Evolutionary conservation across 2,113 vertebrate species (phyloP).

Genomic region (Microtus oregoni): DNA sequence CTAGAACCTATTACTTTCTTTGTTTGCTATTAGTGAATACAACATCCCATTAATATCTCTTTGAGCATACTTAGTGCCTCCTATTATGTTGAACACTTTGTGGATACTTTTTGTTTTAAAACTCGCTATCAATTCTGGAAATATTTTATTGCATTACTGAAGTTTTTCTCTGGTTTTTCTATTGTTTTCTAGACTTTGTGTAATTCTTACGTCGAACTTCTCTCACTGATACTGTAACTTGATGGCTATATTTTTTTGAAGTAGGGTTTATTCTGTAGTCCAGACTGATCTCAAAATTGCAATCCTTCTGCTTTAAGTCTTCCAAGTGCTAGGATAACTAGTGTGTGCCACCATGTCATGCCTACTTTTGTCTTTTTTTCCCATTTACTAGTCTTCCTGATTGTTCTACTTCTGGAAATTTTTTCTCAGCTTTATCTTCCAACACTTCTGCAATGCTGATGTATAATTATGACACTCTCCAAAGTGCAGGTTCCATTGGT

Average conservation of each 20-base stretch:
- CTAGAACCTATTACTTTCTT: slow-evolving; percentile 36
- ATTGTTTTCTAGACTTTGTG: background rate
- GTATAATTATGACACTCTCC: slow-evolving; percentile 6
- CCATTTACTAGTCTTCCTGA: background rate
- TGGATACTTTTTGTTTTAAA: too few species aligned
- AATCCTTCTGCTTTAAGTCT: background rate
- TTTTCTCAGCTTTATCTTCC: slow-evolving; percentile 15
- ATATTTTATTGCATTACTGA: too few species aligned
- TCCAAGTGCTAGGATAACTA: background rate
- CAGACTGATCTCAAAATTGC: background rate
- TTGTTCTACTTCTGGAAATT: slow-evolving; percentile 11
- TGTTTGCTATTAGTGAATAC: background rate
- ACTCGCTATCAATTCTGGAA: too few species aligned
- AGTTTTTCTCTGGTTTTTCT: background rate
- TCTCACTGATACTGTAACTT: background rate
- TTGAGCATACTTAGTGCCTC: background rate
- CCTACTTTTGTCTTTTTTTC: background rate
- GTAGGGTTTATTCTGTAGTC: background rate
- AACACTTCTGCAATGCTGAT: background rate
- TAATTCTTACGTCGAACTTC: slow-evolving; percentile 38
- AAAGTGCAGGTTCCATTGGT: background rate
- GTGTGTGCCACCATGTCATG: background rate
- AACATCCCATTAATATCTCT: background rate
- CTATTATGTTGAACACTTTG: background rate
- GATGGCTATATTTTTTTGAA: background rate